Base-by-base conservation (phyloP, 2,888 invertebrate species). In the Caenorhabditis doughertyi region DNA sequence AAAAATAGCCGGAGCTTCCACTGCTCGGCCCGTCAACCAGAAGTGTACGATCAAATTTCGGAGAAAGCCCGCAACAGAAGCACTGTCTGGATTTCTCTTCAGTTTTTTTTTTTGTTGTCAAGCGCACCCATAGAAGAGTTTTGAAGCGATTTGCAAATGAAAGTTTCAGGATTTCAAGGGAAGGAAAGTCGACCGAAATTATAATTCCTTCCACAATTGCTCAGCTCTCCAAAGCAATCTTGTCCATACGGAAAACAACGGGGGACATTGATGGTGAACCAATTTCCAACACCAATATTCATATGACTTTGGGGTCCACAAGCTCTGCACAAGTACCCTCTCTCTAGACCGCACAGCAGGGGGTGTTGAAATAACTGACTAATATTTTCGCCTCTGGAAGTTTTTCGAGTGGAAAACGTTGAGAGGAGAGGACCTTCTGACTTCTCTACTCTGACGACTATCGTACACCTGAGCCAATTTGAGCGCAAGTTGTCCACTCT, bases 401-500 rank as follows among this genome's bases (percentile, higher is more conserved):
- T 71, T 60, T n/a, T 44, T 58, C 8, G 35, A 35, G 47, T 23
- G 64, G 21, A 29, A 42, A 44, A n/a, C n/a, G 25, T 9, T 21
- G 67, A 25, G 35, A 23, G 25, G 32, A 23, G 42, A 42, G 60
- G n/a, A n/a, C 42, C 44, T 42, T n/a, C 60, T 60, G 42, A 32
- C 53, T 49, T 68, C 44, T 62, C 79, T 47, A 35, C 49, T 65
- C 56, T 29, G 47, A 62, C 70, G 68, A 76, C 77, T 82, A 82
- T 82, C 82, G 82, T 82, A 82, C 58, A 82, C 82, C 79, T 82
- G 82, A 79, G 79, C 82, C 79, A 79, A 82, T 79, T 82, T 82
- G 55, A 70, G 68, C 62, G 60, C 70, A 56, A 53, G 70, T 49
- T 21, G 64, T 53, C 60, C 47, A 56, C 74, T 62, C 68, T 35